Evolutionary conservation across 1,140 invertebrate genomes (phyloP).

Genomic region (Tetramorium simillimum): DNA sequence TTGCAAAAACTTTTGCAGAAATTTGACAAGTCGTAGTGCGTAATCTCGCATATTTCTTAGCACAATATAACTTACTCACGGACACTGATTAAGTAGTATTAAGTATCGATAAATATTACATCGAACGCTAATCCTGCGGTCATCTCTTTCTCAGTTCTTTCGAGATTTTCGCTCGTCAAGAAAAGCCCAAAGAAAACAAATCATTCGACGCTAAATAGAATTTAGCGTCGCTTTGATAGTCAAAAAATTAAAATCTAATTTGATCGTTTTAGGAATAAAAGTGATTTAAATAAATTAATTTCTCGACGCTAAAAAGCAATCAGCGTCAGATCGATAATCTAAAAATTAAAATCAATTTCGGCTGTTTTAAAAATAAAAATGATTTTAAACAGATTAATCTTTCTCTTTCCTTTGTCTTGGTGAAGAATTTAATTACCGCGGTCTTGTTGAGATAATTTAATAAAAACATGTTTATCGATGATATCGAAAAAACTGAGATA

Average conservation of each 20-base stretch:
- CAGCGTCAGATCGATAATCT: background rate
- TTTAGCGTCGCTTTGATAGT: background rate
- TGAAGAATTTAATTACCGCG: background rate
- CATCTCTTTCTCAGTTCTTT: slow-evolving; percentile 41
- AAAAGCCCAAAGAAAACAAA: background rate
- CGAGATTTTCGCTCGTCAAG: background rate
- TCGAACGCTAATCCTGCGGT: slow-evolving; percentile 25
- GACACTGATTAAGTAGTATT: slow-evolving; percentile 51
- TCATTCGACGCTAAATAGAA: background rate
- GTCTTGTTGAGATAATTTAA: background rate
- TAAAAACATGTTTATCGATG: background rate
- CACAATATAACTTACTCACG: slow-evolving; percentile 23
- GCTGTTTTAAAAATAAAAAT: background rate
- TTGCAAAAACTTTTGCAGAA: slow-evolving; percentile 34
- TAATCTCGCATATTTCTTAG: slow-evolving; percentile 31
- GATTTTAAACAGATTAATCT: background rate
- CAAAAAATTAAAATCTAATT: background rate
- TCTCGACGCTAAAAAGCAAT: background rate
- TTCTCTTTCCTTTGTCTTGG: background rate
- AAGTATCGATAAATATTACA: slow-evolving; percentile 57
- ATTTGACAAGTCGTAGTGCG: slow-evolving; percentile 17
- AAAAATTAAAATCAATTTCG: background rate
- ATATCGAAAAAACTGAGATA: background rate
- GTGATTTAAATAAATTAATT: background rate
- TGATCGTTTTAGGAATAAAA: slow-evolving; percentile 3